phyloP scores from a whole-genome alignment of 2,797 vertebrate genomes.

The Mycteria americana region DNA sequence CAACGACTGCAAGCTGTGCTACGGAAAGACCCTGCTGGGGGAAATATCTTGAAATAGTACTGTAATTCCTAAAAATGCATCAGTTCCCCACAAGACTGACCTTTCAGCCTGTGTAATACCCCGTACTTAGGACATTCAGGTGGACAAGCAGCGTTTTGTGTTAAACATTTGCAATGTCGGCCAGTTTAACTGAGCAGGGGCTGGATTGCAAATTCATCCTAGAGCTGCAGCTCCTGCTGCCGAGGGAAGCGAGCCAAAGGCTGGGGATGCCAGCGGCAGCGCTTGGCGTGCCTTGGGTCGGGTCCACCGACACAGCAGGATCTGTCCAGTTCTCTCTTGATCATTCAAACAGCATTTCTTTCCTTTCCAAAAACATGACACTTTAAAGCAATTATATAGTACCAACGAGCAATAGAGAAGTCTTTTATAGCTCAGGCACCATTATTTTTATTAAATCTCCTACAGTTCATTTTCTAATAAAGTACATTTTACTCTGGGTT shows the following conservation, averaged over 20 bases:
- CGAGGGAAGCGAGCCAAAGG: not conserved
- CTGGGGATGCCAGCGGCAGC: not conserved
- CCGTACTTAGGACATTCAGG: accelerated
- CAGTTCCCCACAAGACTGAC: accelerated
- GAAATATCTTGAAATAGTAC: not conserved
- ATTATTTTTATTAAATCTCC: slow-evolving; percentile 1
- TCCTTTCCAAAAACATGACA: not conserved
- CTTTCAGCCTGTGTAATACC: not conserved
- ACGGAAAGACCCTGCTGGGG: not conserved
- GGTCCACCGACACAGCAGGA: not conserved
- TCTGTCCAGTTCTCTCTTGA: not conserved
- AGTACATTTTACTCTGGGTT: not conserved
- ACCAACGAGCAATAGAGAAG: not conserved
- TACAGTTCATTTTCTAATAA: not conserved
- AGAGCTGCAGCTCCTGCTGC: not conserved
- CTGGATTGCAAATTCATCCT: not conserved
- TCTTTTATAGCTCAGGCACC: not conserved
- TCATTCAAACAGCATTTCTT: not conserved
- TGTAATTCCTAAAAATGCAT: not conserved
- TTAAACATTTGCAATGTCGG: not conserved
- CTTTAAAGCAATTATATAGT: not conserved
- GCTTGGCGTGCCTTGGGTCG: not conserved
- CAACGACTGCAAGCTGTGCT: not conserved
- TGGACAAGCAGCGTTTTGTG: not conserved
- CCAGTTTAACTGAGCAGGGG: not conserved